A percentile compares a stretch with the other conserved stretches of the same genome.
phyloP scores from a whole-genome alignment of 2,113 vertebrate species.

The Machaerirhynchus nigripectus region DNA sequence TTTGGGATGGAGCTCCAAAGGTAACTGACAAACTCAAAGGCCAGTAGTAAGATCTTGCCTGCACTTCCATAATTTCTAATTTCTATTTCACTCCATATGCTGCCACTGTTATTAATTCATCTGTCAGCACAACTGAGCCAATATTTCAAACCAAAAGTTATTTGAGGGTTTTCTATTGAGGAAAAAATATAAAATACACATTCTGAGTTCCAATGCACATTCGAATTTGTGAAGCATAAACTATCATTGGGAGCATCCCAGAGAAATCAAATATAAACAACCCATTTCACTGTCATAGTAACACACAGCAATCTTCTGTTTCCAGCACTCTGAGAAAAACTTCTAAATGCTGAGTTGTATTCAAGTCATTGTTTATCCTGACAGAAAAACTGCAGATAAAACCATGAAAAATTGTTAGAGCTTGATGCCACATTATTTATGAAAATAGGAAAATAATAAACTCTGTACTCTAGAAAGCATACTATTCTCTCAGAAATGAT shows the following conservation, averaged over 20 bases:
- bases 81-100: neutral
- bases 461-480: neutral
- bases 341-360: neutral
- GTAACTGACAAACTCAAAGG: neutral
- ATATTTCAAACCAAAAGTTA: neutral
- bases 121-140: neutral
- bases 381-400: neutral
- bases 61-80: neutral
- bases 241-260: neutral
- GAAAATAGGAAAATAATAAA: neutral
- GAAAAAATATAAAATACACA: neutral
- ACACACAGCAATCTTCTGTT: neutral
- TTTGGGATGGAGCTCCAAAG: neutral
- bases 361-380: neutral
- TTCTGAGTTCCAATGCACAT: neutral
- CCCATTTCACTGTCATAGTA: neutral
- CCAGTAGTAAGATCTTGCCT: neutral
- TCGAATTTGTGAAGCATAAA: neutral
- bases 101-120: conserved; percentile 1
- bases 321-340: neutral
- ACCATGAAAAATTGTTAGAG: neutral
- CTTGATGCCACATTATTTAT: neutral
- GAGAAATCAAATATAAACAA: neutral
- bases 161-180: neutral
- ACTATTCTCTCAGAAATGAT: neutral